Conservation (phyloP, 2,888 invertebrate species). For the Cephalotes varians region DNA sequence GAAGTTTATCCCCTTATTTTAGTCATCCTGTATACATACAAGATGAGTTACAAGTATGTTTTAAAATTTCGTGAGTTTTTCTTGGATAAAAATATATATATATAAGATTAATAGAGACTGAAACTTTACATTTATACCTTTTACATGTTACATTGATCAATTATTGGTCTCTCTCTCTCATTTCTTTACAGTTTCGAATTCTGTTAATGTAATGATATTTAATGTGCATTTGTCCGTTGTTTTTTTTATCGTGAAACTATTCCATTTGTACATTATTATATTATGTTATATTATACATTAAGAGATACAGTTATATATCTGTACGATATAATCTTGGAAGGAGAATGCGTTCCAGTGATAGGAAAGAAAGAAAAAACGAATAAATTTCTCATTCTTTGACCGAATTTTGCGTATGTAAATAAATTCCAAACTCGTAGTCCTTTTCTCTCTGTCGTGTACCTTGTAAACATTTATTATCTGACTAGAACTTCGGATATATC, state of each 20-base stretch:
- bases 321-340: conserved; percentile 8
- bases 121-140: conserved; percentile 37
- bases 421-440: conserved; percentile 27
- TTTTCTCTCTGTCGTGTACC: conserved; percentile 5
- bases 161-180: conserved; percentile 9
- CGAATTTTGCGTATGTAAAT: conserved; percentile 2
- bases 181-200: background rate
- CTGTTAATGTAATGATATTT: background rate
- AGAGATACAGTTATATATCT: conserved; percentile 9
- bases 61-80: no score
- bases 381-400: conserved; percentile 38
- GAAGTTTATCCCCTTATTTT: no score
- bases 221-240: conserved; percentile 34
- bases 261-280: conserved; percentile 30
- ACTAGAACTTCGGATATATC: conserved; percentile 70
- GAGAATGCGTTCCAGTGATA: conserved; percentile 4
- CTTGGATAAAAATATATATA: no score
- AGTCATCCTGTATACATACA: no score
- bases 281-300: conserved; percentile 23
- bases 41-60: no score
- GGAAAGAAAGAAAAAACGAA: conserved; percentile 4
- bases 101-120: conserved; percentile 42
- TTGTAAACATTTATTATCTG: conserved; percentile 56
- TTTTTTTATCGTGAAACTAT: conserved; percentile 12
- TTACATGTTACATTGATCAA: conserved; percentile 11